phyloP scores from a whole-genome alignment of 2,888 invertebrate genomes.

The Tenthredo amoena region DNA sequence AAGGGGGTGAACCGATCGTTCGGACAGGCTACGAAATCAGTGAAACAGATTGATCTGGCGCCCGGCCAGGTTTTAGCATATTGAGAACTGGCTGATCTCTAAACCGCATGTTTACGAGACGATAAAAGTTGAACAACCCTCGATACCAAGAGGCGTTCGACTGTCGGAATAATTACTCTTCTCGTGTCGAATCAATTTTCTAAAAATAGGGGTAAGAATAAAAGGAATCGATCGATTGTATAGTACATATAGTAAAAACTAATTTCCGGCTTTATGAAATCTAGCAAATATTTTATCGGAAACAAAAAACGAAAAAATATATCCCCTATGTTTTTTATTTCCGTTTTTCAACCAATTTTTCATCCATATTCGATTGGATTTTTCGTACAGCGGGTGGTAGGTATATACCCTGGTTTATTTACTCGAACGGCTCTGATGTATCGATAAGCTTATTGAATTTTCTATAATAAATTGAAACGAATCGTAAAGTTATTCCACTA shows the following conservation, averaged over 20 bases:
- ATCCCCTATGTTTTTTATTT: too few species aligned
- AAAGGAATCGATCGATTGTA: neutral
- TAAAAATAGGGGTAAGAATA: too few species aligned
- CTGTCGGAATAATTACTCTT: constrained; percentile 3
- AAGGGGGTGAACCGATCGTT: neutral
- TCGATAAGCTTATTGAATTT: constrained; percentile 11
- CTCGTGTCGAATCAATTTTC: neutral
- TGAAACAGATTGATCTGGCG: constrained; percentile 66
- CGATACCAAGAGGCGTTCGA: constrained; percentile 4
- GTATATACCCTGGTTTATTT: neutral
- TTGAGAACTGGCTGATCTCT: constrained; percentile 62
- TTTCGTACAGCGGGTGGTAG: neutral
- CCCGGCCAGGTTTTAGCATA: constrained; percentile 62
- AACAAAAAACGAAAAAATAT: too few species aligned
- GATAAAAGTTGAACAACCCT: constrained; percentile 37
- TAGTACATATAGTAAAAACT: too few species aligned
- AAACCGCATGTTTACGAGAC: constrained; percentile 37
- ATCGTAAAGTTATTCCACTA: constrained; percentile 31
- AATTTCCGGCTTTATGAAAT: neutral
- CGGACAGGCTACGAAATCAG: constrained; percentile 56
- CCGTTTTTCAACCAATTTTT: neutral
- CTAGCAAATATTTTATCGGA: neutral
- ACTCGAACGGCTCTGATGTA: neutral
- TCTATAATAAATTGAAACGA: constrained; percentile 34
- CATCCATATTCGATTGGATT: neutral